Base-by-base conservation (phyloP, 2,797 vertebrate species). In the Harpagifer antarcticus region DNA sequence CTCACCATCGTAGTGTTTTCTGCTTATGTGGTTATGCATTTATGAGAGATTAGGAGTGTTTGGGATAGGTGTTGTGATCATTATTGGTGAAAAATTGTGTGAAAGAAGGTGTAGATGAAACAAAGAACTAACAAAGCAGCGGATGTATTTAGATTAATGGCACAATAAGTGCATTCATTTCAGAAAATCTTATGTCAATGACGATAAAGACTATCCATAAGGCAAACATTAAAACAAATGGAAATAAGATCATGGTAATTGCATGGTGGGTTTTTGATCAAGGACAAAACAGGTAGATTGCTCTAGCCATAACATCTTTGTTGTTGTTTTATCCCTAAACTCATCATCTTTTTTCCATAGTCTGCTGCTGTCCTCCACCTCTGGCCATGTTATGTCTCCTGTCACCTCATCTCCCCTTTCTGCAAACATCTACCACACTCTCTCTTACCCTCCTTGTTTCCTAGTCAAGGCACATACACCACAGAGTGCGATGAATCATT, bases 401-500 rank as follows among this genome's bases (percentile, higher is more conserved):
- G 80, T 89, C 83, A 80, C 84, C 77, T 83, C 79, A 60, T 57
- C 72, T 75, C 49, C 75, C 79, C 76, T 72, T 55, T 43, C 71
- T 78, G 40, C 62, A 72, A 56, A 67, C 37, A 69, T 56, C 74
- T 55, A 78, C 76, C 66, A 71, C 61, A 54, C 43, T 61, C 81
- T 79, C 59, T 65, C 40, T 45, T 61, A 40, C 23, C n/a, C 64
- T 71, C 44, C 81, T 74, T 83, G 54, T 86, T 91, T 92, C 82
- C 76, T 62, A 93, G 90, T 91, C 89, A 68, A 43, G 66, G 85
- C 87, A 90, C 91, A 88, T 68, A 78, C 89, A 76, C 78, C 80
- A 87, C 62, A 72, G 83, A 78, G 84, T 66, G 66, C 44, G 55
- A 93, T 93, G 90, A 93, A 94, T 93, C 91, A 94, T 92, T 93